Evolutionary conservation across 2,888 invertebrate genomes (phyloP), one percentile per base, ranked within the genome.

Genomic region (Drosophila prolongata): DNA sequence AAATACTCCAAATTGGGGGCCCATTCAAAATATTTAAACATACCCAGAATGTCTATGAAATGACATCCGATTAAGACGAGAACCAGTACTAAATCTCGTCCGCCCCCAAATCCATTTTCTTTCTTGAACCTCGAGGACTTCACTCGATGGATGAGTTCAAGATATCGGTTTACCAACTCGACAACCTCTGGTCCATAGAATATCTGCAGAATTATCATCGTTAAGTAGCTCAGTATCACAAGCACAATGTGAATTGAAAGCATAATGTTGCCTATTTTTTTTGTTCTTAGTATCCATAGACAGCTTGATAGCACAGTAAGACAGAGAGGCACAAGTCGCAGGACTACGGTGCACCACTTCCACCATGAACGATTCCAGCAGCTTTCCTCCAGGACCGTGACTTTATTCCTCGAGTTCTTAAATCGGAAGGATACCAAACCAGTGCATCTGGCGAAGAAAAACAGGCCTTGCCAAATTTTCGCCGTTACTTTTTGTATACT

Each of bases 181-280:
- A 47, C 30, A 3, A 47, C 5, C 9, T 47, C 46, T 2, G 9
- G 14, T 4, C 30, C 30, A 47, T 10, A 24, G 10, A 30, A 30
- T 6, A 47, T 30, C 1, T 30, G 46, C 5, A 47, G 30, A 6
- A 27, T 9, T 1, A 9, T 30, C 46, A 46, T 27, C 5, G n/a
- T n/a, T n/a, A 44, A 44, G 44, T 24, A 44, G 44, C 3, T 44
- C 24, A 6, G 8, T 8, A 13, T 8, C 24, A 13, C 8, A 13
- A 27, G 1, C 1, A 27, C 0, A 8, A 27, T 0, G 3, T 27
- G 3, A 13, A 10, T 2, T 11, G 1, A 6, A 2, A 1, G 4
- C 4, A 44, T 0, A 24, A 13, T 1, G 19, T 13, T 3, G 19
- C 19, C 19, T 2, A 19, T 19, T 19, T 19, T 19, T 19, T 19